A percentile compares a stretch with the other conserved stretches of the same genome.
phyloP scores from a whole-genome alignment of 2,113 vertebrate genomes.

The Tinamus guttatus region DNA sequence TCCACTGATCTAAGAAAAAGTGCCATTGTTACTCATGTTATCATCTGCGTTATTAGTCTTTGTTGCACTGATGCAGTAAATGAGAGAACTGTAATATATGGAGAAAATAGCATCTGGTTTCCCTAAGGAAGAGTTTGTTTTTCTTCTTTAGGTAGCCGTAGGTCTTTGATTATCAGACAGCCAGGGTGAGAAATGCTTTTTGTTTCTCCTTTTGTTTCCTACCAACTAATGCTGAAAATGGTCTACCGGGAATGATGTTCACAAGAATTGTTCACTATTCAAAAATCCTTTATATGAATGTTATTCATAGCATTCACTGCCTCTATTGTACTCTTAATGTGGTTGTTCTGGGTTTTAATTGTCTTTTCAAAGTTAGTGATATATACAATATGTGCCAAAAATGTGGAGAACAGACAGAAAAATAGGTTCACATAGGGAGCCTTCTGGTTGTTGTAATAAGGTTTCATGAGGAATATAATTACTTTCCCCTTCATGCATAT shows the following conservation, averaged over 20 bases:
- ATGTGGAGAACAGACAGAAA: background rate
- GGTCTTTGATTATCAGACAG: background rate
- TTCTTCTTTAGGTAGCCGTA: background rate
- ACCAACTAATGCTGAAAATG: background rate
- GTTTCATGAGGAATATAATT: background rate
- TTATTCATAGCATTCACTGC: background rate
- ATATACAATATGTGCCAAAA: background rate
- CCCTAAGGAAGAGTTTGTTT: background rate
- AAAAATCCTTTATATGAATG: background rate
- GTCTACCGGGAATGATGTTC: background rate
- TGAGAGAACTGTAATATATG: background rate
- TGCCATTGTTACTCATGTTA: background rate
- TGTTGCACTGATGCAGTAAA: background rate
- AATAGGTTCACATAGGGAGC: background rate
- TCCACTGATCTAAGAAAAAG: background rate
- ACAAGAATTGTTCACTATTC: background rate
- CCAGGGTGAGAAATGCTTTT: background rate
- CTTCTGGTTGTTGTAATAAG: background rate
- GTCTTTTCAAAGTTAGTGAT: background rate
- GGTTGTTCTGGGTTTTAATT: background rate
- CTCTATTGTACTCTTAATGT: background rate
- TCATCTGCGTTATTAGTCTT: background rate
- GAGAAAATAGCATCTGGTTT: background rate
- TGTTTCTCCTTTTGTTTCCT: background rate
- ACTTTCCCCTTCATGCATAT: background rate